Percentiles rank a stretch among this genome's conserved stretches.
These are phyloP conservation scores for Propithecus coquereli DNA, from an alignment of 2,113 vertebrate species.

Conservation along the genomic window DNA sequence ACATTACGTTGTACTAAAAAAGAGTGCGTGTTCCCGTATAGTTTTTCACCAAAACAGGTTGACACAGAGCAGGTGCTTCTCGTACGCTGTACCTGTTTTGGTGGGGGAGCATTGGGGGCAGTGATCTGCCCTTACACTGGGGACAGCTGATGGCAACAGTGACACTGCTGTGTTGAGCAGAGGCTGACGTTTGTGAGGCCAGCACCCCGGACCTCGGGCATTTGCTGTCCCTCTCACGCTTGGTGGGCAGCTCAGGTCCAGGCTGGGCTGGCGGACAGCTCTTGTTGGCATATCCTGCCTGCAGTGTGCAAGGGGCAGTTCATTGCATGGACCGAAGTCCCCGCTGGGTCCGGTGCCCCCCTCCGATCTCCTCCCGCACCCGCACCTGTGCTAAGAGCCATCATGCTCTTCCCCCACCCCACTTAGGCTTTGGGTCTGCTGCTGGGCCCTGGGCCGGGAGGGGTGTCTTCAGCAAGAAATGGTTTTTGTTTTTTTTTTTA, in stretches of 20 bases:
- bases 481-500: too few species aligned
- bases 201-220: rapidly evolving
- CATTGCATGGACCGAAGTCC: not conserved
- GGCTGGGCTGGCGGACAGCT: not conserved
- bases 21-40: not conserved
- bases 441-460: not conserved
- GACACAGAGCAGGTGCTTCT: not conserved
- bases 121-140: not conserved
- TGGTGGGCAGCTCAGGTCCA: not conserved
- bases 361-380: not conserved
- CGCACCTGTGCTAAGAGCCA: not conserved
- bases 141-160: not conserved
- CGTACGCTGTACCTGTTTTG: not conserved
- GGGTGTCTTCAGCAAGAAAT: not conserved
- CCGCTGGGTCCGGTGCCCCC: rapidly evolving
- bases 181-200: too few species aligned
- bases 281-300: not conserved
- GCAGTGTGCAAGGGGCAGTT: not conserved
- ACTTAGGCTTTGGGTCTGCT: not conserved
- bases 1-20: too few species aligned
- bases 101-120: not conserved
- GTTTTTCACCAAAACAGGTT: not conserved
- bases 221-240: rapidly evolving
- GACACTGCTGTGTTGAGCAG: too few species aligned
- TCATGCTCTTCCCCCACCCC: not conserved